Evolutionary conservation across 2,797 vertebrate species (phyloP), one percentile per base, ranked within the genome.

Genomic region (Rachycentron canadum): DNA sequence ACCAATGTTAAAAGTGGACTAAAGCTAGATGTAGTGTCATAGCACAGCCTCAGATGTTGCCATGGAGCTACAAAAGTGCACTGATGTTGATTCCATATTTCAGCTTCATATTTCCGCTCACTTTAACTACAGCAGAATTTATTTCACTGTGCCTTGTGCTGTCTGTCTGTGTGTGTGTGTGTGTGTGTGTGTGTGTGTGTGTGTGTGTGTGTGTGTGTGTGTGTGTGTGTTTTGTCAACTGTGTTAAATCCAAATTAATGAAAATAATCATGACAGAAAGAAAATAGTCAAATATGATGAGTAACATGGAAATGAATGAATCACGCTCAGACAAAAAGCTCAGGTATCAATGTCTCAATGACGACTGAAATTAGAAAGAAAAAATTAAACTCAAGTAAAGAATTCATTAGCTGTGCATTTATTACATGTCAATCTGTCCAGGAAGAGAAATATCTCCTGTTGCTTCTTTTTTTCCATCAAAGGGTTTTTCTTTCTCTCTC

Each of bases 1-100:
- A 60, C 49, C 67, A 28, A 53, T 36, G 65, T 71, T 79, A 56
- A 49, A 60, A 78, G 32, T n/a, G 60, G 43, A 41, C 19, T 8
- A 30, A 63, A 62, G 69, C 55, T 67, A 43, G 61, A 52, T 66
- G 30, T 40, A 17, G 56, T 74, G 56, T 79, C 64, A 69, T 10
- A n/a, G 13, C 55, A 21, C 41, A 77, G 57, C 55, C 36, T 85
- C 38, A 62, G 53, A 84, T 81, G 83, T 84, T 83, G 69, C 78
- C 70, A 75, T 59, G 69, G 73, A 71, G 30, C 67, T 73, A 55
- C 23, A 62, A 64, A 69, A 49, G 40, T 75, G 19, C 43, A 52
- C 47, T 47, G 45, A 52, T 58, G 63, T 62, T 30, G 5, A 69
- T 38, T 65, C 38, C 5, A 32, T 73, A 56, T 73, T 47, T 34